Evolutionary conservation across 2,888 invertebrate genomes (phyloP).

Genomic region (Drosophila mimetica): DNA sequence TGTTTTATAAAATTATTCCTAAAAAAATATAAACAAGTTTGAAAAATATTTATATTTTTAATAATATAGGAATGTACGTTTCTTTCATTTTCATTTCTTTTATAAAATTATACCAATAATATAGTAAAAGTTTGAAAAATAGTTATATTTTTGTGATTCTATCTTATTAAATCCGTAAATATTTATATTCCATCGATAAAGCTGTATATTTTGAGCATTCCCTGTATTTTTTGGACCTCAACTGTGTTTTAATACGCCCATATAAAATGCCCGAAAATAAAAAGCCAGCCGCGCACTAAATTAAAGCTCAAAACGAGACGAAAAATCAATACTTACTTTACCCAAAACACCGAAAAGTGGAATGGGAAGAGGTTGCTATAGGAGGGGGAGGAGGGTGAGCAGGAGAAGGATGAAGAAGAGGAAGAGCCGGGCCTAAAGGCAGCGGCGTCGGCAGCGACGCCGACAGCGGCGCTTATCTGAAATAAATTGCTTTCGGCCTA

Average conservation of each 20-base stretch:
- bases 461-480: slow-evolving; percentile 50
- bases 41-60: no score
- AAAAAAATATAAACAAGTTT: no score
- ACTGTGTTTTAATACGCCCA: slow-evolving; percentile 12
- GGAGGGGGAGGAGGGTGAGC: not conserved
- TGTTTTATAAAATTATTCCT: no score
- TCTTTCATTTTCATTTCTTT: no score
- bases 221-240: not conserved
- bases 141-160: no score
- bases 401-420: not conserved
- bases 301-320: slow-evolving; percentile 64
- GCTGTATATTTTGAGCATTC: no score
- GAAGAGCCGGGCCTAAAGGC: slow-evolving; percentile 11
- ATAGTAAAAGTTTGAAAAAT: no score
- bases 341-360: slow-evolving; percentile 35
- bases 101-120: no score
- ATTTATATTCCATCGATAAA: no score
- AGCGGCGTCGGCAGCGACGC: slow-evolving; percentile 24
- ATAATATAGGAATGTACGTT: no score
- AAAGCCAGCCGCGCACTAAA: slow-evolving; percentile 62
- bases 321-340: slow-evolving; percentile 73
- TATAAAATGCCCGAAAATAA: slow-evolving; percentile 26
- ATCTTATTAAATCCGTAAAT: no score
- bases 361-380: slow-evolving; percentile 28
- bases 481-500: slow-evolving; percentile 80